A percentile compares a stretch with the other conserved stretches of the same genome.
Conservation (phyloP, 2,113 vertebrate species). For the Suricata suricatta region DNA sequence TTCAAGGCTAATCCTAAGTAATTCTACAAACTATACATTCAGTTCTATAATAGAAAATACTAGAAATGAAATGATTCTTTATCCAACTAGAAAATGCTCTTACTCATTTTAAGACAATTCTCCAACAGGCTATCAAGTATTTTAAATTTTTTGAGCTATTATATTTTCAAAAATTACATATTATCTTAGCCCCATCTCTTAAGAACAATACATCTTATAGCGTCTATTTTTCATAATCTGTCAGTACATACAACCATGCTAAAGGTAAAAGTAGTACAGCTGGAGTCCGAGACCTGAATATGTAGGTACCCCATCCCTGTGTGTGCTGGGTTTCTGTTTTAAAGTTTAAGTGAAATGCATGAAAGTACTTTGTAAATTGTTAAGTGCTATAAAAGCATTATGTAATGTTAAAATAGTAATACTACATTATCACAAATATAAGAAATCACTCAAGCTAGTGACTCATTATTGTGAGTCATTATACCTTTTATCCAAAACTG, state of each 20-base stretch:
- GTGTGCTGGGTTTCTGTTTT: not conserved
- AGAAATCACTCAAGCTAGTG: conserved; percentile 11
- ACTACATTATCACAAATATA: not conserved
- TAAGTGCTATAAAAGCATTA: conserved; percentile 1
- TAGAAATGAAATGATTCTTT: conserved; percentile 40
- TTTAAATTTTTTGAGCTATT: not conserved
- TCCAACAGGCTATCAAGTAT: not conserved
- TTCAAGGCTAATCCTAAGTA: not conserved
- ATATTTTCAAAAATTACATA: not conserved
- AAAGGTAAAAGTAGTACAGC: not conserved
- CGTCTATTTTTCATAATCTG: conserved; percentile 14
- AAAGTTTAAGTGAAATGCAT: conserved; percentile 11
- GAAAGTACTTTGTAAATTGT: not conserved
- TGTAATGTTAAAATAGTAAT: not conserved
- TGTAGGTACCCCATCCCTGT: not conserved
- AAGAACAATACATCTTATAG: not conserved
- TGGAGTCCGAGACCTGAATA: conserved; percentile 11
- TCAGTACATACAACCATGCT: not conserved
- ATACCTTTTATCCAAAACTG: conserved; percentile 9
- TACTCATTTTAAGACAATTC: conserved; percentile 42
- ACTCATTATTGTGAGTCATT: conserved; percentile 2
- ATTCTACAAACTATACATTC: conserved; percentile 6
- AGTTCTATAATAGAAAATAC: not conserved
- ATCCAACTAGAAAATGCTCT: not conserved
- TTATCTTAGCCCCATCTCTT: not conserved